These are phyloP conservation scores for Sphaeramia orbicularis DNA, from an alignment of 2,797 vertebrate species.

Conservation along the genomic window DNA sequence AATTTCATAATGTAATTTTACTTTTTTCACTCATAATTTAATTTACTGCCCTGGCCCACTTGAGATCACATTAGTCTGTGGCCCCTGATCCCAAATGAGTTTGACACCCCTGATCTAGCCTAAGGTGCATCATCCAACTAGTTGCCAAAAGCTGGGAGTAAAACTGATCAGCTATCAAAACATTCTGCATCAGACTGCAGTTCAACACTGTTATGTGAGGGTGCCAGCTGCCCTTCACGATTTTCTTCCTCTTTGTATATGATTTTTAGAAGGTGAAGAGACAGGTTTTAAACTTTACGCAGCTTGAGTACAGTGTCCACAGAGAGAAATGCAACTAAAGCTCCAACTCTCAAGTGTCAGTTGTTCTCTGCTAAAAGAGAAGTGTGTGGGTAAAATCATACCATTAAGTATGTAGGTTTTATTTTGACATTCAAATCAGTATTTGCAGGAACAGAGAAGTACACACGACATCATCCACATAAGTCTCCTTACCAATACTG, in stretches of 20 bases:
- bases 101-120: too few species aligned
- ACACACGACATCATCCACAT: background rate
- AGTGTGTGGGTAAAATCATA: background rate
- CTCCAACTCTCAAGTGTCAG: too few species aligned
- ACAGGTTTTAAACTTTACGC: background rate
- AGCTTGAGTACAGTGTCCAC: constrained; percentile 9
- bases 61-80: too few species aligned
- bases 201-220: background rate
- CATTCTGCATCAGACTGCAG: background rate
- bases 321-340: background rate
- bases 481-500: background rate
- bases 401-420: background rate
- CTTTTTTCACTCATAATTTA: too few species aligned
- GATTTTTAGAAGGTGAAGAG: background rate
- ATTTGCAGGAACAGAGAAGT: background rate
- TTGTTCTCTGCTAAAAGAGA: too few species aligned
- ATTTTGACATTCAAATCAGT: constrained; percentile 9
- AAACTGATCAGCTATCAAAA: background rate
- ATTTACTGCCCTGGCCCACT: too few species aligned
- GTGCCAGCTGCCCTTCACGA: background rate
- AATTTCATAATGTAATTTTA: too few species aligned
- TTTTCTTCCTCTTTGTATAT: background rate
- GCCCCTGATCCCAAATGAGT: too few species aligned
- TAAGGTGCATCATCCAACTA: background rate
- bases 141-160: background rate